phyloP scores from a whole-genome alignment of 1,140 invertebrate genomes.

The Drosophila erecta region DNA sequence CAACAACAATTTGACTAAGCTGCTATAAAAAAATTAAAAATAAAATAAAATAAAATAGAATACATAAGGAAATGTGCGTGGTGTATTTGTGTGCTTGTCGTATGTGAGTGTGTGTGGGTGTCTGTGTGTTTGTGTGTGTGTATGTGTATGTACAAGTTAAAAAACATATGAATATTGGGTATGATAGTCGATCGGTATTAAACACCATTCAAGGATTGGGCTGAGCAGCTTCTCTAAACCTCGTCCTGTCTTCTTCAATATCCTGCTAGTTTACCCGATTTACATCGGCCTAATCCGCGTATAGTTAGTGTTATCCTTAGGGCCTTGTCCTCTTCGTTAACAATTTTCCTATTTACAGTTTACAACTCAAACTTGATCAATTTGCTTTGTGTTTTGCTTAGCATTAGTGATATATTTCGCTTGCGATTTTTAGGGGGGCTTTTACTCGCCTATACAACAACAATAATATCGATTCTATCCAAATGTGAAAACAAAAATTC shows the following conservation, averaged over 20 bases:
- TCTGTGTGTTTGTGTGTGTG: conserved; percentile 9
- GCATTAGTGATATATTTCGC: conserved; percentile 67
- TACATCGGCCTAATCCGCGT: conserved; percentile 17
- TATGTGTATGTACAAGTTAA: conserved; percentile 28
- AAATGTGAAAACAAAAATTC: conserved; percentile 65
- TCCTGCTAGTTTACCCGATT: conserved; percentile 26
- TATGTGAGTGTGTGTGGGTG: background rate
- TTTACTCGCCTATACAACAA: conserved; percentile 41
- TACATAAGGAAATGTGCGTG: conserved; percentile 17
- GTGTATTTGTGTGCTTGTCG: conserved; percentile 5
- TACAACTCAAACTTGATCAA: conserved; percentile 43
- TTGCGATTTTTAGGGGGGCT: conserved; percentile 15
- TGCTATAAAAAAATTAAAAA: conserved; percentile 32
- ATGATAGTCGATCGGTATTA: background rate
- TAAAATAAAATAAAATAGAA: conserved; percentile 9
- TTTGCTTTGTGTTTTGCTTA: conserved; percentile 53
- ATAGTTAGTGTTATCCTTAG: conserved; percentile 15
- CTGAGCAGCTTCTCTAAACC: conserved; percentile 25
- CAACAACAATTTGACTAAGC: conserved; percentile 77
- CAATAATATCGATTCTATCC: conserved; percentile 66
- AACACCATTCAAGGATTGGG: conserved; percentile 15
- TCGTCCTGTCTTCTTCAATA: background rate
- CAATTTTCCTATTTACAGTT: conserved; percentile 53
- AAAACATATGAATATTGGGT: conserved; percentile 19
- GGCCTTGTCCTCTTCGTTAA: conserved; percentile 17